These are phyloP conservation scores for Glossosoma conforme DNA, from an alignment of 1,140 invertebrate species.

Conservation along the genomic window DNA sequence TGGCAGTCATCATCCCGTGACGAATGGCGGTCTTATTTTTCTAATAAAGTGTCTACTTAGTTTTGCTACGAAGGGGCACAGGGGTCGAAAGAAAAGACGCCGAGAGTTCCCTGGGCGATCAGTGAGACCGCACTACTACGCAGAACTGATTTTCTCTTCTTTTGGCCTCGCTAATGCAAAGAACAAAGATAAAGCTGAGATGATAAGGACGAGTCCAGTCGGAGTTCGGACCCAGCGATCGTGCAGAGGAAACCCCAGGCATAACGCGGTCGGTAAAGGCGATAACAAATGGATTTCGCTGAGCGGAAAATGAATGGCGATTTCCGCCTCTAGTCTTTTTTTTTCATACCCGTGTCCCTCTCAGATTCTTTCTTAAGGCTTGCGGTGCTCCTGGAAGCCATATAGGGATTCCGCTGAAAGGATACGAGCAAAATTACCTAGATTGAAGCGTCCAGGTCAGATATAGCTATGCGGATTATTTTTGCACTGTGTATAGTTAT, in stretches of 20 bases:
- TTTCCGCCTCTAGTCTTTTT: slow-evolving; percentile 18
- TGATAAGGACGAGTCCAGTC: background rate
- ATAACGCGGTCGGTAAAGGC: slow-evolving; percentile 6
- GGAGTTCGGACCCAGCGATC: slow-evolving; percentile 4
- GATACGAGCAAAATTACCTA: slow-evolving; percentile 25
- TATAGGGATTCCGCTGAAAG: slow-evolving; percentile 14
- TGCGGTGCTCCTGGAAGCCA: too few species aligned
- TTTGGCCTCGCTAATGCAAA: too few species aligned
- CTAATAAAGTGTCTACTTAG: slow-evolving; percentile 29
- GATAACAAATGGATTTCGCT: slow-evolving; percentile 27
- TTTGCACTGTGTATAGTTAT: too few species aligned
- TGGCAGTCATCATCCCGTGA: slow-evolving; percentile 22
- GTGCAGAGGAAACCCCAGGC: slow-evolving; percentile 2
- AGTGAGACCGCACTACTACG: too few species aligned
- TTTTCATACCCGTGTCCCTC: slow-evolving; percentile 2
- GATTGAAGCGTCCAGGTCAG: slow-evolving; percentile 8
- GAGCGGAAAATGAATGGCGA: slow-evolving; percentile 29
- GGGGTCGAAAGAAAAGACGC: too few species aligned
- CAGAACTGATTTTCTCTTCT: too few species aligned
- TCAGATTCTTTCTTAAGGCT: background rate
- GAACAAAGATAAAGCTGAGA: too few species aligned
- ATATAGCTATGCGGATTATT: background rate
- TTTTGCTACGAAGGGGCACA: background rate
- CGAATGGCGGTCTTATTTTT: slow-evolving; percentile 23
- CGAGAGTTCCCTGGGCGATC: too few species aligned